Percentiles rank a stretch among this genome's conserved stretches.
phyloP scores from a whole-genome alignment of 2,113 vertebrate species.

The Stegastes partitus region DNA sequence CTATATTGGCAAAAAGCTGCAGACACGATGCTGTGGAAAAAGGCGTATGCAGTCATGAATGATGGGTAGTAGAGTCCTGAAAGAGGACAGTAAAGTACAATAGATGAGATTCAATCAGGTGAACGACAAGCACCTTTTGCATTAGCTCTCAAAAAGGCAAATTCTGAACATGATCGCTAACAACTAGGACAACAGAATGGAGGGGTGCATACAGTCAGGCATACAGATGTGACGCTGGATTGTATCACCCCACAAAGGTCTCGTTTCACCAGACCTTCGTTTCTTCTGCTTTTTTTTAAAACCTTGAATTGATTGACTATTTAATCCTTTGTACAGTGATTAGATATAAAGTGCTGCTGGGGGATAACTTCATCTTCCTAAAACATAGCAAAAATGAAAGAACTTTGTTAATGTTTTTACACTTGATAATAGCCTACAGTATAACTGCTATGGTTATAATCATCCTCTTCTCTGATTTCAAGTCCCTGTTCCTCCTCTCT shows the following conservation, averaged over 20 bases:
- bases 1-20: constrained; percentile 99
- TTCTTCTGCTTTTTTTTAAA: constrained; percentile 63
- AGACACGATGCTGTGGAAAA: constrained; percentile 95
- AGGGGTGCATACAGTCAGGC: constrained; percentile 84
- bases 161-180: constrained; percentile 95
- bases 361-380: constrained; percentile 94
- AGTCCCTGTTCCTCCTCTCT: constrained; percentile 94
- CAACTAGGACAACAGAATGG: constrained; percentile 92
- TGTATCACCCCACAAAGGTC: constrained; percentile 86
- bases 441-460: constrained; percentile 88
- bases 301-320: constrained; percentile 83
- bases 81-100: constrained; percentile 90
- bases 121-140: constrained; percentile 92
- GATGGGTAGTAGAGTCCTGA: constrained; percentile 87
- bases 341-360: constrained; percentile 99
- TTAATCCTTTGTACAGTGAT: constrained; percentile 95
- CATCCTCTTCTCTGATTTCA: constrained; percentile 83
- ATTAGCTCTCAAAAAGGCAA: constrained; percentile 93
- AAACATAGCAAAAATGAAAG: constrained; percentile 94
- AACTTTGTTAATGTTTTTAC: constrained; percentile 81
- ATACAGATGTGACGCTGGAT: constrained; percentile 85
- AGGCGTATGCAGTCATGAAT: constrained; percentile 92
- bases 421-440: constrained; percentile 82
- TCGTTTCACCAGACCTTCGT: constrained; percentile 73
- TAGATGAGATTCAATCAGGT: constrained; percentile 89